Percentiles rank a stretch among this genome's conserved stretches.
Evolutionary conservation across 64 coral and sea anemone genomes (phyloP).

Genomic region (Porites lutea): DNA sequence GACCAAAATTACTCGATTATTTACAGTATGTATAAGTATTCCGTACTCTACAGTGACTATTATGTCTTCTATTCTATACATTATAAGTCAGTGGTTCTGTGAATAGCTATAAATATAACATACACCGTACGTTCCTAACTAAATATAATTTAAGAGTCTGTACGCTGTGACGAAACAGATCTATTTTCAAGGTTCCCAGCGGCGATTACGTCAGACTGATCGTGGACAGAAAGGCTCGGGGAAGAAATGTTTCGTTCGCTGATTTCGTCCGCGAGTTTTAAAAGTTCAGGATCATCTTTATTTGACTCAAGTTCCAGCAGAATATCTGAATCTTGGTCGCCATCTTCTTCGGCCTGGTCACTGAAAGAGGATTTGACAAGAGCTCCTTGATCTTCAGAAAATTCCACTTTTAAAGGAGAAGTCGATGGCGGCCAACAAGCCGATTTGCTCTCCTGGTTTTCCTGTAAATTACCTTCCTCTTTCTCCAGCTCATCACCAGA

Average conservation of each 20-base stretch:
- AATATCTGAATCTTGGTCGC: neutral
- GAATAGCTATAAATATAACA: too few relatives aligned
- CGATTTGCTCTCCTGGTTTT: neutral
- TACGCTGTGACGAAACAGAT: neutral
- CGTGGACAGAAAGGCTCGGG: neutral
- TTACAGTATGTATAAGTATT: too few relatives aligned
- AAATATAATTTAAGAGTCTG: neutral
- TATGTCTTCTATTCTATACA: too few relatives aligned
- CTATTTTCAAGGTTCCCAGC: neutral
- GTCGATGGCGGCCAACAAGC: neutral
- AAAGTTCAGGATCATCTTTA: conserved; percentile 80
- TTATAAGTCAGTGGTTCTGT: too few relatives aligned
- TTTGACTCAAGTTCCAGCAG: conserved; percentile 48
- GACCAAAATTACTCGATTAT: too few relatives aligned
- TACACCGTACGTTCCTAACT: too few relatives aligned
- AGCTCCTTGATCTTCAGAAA: neutral
- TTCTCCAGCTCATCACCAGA: conserved; percentile 18
- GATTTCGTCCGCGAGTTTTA: conserved; percentile 56
- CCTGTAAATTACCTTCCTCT: neutral
- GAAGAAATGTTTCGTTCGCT: conserved; percentile 33
- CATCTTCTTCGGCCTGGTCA: neutral
- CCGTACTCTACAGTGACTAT: too few relatives aligned
- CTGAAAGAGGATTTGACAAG: neutral
- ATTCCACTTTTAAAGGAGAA: conserved; percentile 7
- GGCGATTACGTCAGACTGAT: neutral